Base-by-base conservation (phyloP, 2,797 vertebrate species). In the Malacoraja senta region DNA sequence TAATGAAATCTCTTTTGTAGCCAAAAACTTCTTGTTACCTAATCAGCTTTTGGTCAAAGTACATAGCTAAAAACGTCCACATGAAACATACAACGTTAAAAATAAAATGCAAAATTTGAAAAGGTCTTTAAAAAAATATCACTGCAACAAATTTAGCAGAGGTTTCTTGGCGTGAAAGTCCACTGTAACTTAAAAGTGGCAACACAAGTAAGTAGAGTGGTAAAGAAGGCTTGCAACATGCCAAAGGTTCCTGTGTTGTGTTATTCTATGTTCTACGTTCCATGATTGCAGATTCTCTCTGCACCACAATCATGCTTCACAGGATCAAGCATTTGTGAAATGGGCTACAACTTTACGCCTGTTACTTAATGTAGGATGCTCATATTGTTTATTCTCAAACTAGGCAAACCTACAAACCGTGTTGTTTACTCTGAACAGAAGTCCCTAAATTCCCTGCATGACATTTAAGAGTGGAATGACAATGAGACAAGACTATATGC, bases 21-120 rank as follows among this genome's bases (percentile, higher is more conserved):
- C 90, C 90, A 92, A 76, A 38, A 92, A 74, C 1, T 17, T 91
- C 35, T 91, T 91, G 32, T 91, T 26, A 74, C 44, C 90, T 26
- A 21, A 72, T 74, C 26, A 29, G 44, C 38, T 53, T 91, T 72
- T 91, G 90, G 24, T 26, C n/a, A 88, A 68, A 88, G 84, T 10
- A 35, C n/a, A 35, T 8, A 35, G 65, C 61, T 32, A 68, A 68
- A 68, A 88, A 63, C 68, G 15, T 0, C n/a, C 17, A 21, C 21
- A 19, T 9, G 32, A n/a, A 17, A 17, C 17, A 65, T 17, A 88
- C 4, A 88, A n/a, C 9, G 7, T 68, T 68, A 68, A 88, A 65
- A 68, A 68, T 88, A 88, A 63, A 35, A 19, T 83, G 17, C 29
- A n/a, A 86, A 63, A 32, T 32, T n/a, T 65, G 61, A 17, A 61